These are phyloP conservation scores for Apis cerana DNA, from an alignment of 1,140 invertebrate genomes.

Conservation along the genomic window DNA sequence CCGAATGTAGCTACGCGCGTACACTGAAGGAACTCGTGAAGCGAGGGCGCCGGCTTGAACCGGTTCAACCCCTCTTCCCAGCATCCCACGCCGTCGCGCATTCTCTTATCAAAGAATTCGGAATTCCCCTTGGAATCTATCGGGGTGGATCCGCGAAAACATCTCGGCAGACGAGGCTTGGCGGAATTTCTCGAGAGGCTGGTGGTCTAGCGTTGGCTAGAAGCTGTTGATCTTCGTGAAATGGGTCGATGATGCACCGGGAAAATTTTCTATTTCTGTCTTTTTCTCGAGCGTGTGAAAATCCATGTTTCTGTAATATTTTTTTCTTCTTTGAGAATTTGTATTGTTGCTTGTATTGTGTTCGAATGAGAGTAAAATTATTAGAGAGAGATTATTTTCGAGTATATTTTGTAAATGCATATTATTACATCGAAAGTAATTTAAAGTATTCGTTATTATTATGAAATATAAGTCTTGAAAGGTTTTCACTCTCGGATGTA, in stretches of 20 bases:
- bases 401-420: too few species aligned
- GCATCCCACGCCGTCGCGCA: conserved; percentile 66
- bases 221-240: background rate
- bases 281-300: too few species aligned
- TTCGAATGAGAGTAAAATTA: too few species aligned
- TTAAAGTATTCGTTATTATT: too few species aligned
- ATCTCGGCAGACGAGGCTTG: background rate
- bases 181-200: background rate
- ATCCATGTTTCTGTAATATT: too few species aligned
- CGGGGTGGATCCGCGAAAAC: background rate
- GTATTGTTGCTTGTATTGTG: too few species aligned
- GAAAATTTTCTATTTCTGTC: too few species aligned
- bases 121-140: background rate
- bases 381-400: too few species aligned
- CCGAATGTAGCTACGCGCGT: conserved; percentile 72
- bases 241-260: background rate
- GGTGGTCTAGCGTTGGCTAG: background rate
- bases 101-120: conserved; percentile 58
- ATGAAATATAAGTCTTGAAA: too few species aligned
- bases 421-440: too few species aligned
- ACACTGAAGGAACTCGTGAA: conserved; percentile 72
- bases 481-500: too few species aligned
- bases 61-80: conserved; percentile 61
- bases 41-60: conserved; percentile 69
- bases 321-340: too few species aligned